Conservation (phyloP, 92 coral and sea anemone species). For the Parazoanthus atlanticus region DNA sequence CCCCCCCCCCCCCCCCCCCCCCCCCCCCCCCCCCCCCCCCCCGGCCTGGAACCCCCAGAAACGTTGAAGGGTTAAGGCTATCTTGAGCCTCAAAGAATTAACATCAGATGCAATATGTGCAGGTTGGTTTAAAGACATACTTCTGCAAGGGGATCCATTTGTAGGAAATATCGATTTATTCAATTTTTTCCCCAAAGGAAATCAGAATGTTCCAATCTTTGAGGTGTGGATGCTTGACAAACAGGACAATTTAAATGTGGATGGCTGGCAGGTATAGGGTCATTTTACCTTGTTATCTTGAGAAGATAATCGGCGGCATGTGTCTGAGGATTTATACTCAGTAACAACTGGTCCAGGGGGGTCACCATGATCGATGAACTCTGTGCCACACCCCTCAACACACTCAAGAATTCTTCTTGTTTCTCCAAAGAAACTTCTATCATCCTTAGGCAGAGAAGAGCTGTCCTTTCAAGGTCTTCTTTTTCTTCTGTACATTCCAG, state of each 20-base stretch:
- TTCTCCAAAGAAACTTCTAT: conserved; percentile 90
- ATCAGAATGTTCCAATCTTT: neutral
- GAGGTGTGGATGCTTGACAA: neutral
- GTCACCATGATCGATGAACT: conserved; percentile 79
- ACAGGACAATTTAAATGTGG: neutral
- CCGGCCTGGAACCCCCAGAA: too few species aligned
- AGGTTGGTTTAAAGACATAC: too few species aligned
- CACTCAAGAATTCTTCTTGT: conserved; percentile 82
- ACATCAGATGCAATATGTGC: too few species aligned
- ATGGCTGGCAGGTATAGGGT: neutral
- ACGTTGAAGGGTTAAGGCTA: too few species aligned
- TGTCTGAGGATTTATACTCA: conserved; percentile 83
- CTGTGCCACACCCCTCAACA: conserved; percentile 72
- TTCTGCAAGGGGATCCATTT: too few species aligned
- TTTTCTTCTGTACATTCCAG: conserved; percentile 64
- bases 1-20: too few species aligned
- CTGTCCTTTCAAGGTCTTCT: conserved; percentile 82
- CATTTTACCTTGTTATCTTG: conserved; percentile 79
- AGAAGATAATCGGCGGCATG: conserved; percentile 81
- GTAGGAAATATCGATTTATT: too few species aligned
- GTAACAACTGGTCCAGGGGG: conserved; percentile 84
- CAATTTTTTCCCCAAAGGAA: too few species aligned
- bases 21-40: too few species aligned
- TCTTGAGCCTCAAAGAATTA: too few species aligned
- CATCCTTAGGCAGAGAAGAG: conserved; percentile 82